Base-by-base conservation (phyloP, 2,888 invertebrate species). In the Archips crataeganus region DNA sequence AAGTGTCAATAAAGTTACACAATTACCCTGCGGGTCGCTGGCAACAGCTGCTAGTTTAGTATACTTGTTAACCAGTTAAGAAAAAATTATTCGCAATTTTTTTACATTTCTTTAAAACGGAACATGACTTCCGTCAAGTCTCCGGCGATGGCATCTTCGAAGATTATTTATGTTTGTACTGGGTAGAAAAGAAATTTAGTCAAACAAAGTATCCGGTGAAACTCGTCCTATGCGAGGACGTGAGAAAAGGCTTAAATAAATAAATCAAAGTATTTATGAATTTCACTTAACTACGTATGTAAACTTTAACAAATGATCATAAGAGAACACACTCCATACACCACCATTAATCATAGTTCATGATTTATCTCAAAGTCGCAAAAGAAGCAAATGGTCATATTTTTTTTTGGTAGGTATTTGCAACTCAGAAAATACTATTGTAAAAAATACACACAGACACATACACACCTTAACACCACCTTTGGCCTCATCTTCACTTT, bases 151-250 rank as follows among this genome's bases (percentile, higher is more conserved):
- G 39, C 49, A 64, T 73, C 73, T 70, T 60, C 62, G 32, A 49
- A 45, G n/a, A 51, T 70, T 65, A 60, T 51, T 64, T 23, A 60
- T 70, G 63, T 74, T 74, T 70, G 64, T 60, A 54, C 45, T 60
- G 42, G 64, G 60, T 47, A 57, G 39, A 74, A 74, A 74, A 71
- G 74, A 74, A 74, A 74, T 66, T 71, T 74, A 51, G 71, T 34
- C 54, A 75, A 75, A 75, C 71, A 75, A 66, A 66, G 65, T 75
- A 57, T 75, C 75, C 75, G 75, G 73, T 66, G 73, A 75, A 73
- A 75, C 73, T 70, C 47, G 32, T 75, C 75, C 72, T 75, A 11
- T 15, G 32, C 5, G 60, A 75, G 42, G 61, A 65, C 75, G 75
- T 73, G 75, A 36, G 75, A 75, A 75, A 61, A 62, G 10, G 45